Base-by-base conservation (phyloP, 1,140 invertebrate species). In the Brachionus plicatilis region DNA sequence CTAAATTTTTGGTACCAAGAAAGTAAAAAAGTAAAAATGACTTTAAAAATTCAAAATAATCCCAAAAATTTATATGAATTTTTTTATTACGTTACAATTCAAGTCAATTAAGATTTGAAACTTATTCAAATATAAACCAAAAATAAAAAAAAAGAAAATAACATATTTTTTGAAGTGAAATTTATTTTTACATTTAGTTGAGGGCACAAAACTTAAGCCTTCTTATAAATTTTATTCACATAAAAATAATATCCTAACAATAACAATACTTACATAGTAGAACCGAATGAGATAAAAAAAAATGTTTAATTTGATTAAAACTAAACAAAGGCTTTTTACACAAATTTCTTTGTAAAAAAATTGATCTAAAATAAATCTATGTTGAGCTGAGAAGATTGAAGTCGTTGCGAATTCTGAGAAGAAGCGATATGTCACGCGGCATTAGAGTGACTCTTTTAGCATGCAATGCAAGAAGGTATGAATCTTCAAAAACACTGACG, bases 371-470 rank as follows among this genome's bases (percentile, higher is more conserved):
- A 20, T 41, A 43, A 14, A 20, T 72, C 9, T 47, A 72, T 20
- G 17, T 17, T 20, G 68, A 72, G 3, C 8, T 72, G 1, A 72
- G 17, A 20, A 76, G 72, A 29, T 50, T 76, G 27, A 76, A 76
- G n/a, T 82, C 79, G 43, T 82, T 60, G 53, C 79, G 33, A 29
- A 82, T 43, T 47, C 79, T 82, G 3, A 82, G 43, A 33, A 82
- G 41, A 9, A 82, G 24, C 12, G 79, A 41, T 1, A 82, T 65
- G 45, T 82, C 79, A 33, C 79, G 50, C 41, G 79, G 79, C 33
- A 82, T 45, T 14, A 82, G 41, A 12, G 80, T 83, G 6, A 83
- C 80, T 47, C 80, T 33, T 53, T 72, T 83, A 20, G 80, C 80
- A 33, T 83, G 80, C 7, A 83, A 11, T 29, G 80, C 80, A 9